Conservation (phyloP, 2,888 invertebrate genomes). For the Drosophila pseudotakahashii region DNA sequence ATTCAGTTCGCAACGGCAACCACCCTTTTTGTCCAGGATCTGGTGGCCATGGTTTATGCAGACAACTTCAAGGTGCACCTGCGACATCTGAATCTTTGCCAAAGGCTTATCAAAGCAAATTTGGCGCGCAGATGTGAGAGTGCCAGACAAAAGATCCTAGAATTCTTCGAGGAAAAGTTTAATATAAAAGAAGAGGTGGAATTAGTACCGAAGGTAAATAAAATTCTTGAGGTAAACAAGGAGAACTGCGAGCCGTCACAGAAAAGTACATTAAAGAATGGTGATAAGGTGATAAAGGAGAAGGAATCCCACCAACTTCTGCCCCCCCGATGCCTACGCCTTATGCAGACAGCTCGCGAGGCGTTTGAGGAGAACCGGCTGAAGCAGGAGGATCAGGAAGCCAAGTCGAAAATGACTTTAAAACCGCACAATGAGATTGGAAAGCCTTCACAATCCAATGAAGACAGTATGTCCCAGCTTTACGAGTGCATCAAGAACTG, state of each 20-base stretch:
- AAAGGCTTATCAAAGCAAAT: slow-evolving; percentile 1
- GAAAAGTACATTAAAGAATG: background rate
- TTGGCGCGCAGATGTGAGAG: slow-evolving; percentile 41
- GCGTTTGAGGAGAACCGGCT: background rate
- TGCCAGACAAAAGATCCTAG: slow-evolving; percentile 14
- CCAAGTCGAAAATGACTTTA: too few relatives aligned
- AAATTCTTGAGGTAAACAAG: background rate
- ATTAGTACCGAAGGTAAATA: background rate
- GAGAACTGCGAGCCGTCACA: background rate
- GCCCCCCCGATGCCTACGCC: background rate
- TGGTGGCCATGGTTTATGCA: slow-evolving; percentile 45
- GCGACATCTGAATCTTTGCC: slow-evolving; percentile 25
- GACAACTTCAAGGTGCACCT: slow-evolving; percentile 32
- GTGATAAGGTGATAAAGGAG: background rate
- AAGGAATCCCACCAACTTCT: background rate
- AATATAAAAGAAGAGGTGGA: too few relatives aligned
- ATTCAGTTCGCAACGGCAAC: slow-evolving; percentile 38
- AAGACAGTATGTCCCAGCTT: background rate
- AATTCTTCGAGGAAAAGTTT: slow-evolving; percentile 25
- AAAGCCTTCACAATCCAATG: background rate
- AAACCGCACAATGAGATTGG: too few relatives aligned
- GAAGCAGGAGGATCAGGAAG: background rate
- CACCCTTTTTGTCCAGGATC: slow-evolving; percentile 49
- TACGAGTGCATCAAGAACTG: slow-evolving; percentile 1
- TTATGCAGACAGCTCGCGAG: background rate